Evolutionary conservation across 2,113 vertebrate genomes (phyloP), one percentile per base, ranked within the genome.

Genomic region (Boleophthalmus pectinirostris): DNA sequence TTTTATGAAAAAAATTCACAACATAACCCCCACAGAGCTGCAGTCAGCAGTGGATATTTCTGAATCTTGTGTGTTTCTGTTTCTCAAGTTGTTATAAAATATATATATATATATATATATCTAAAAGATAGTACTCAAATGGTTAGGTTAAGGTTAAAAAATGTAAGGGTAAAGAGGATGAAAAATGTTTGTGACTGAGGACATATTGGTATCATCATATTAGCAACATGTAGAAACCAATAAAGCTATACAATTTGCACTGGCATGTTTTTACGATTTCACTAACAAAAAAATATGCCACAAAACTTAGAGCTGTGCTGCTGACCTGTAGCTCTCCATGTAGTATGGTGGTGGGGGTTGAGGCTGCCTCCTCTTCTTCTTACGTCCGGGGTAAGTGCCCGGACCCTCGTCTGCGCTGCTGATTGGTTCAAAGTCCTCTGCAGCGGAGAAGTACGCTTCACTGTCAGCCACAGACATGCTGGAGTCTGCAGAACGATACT

Each of bases 381-480:
- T 99, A 66, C 98, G 94, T 15, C 98, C 96, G 1, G 98, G 98
- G 73, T 98, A 99, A 0, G 98, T 99, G 64, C 97, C 97, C 0
- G 97, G 98, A 2, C 97, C 97, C 93, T 99, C 98, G 38, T 99
- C 97, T 0, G 91, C 90, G 0, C 97, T 98, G 85, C 97, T 98
- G 77, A 98, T 95, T 1, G 96, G 97, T 79, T 99, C 98, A 64
- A 99, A 98, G 82, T 99, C 98, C 73, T 99, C 98, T 0, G 96
- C 93, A 0, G 98, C 98, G 1, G 97, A 99, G 84, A 97, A 99
- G 87, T 99, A 99, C 71, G 97, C 98, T 93, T 99, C 98, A 0
- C 97, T 99, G 65, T 99, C 97, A 0, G 97, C 97, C 88, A 99
- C 93, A 0, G 97, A 99, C 96, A 98, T 97, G 70, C 96, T 98